These are phyloP conservation scores for Benitochromis conjunctus DNA, from an alignment of 2,113 vertebrate species.

Conservation along the genomic window DNA sequence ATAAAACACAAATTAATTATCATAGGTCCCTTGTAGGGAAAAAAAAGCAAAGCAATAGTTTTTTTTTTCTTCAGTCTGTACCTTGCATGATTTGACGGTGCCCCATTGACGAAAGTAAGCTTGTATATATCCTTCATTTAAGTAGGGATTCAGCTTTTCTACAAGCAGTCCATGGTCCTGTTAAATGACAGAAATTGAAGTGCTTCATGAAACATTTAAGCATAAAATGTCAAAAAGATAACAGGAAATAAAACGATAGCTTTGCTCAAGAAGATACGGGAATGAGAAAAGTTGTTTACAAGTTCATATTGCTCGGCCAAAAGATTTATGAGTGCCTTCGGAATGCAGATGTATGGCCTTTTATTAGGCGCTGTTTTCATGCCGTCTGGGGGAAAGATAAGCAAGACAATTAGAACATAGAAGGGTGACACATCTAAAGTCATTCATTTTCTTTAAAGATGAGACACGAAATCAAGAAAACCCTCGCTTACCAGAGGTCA, in stretches of 20 bases:
- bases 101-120: conserved; percentile 56
- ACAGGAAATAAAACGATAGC: neutral
- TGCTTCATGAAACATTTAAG: neutral
- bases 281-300: conserved; percentile 15
- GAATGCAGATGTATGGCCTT: conserved; percentile 22
- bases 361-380: neutral
- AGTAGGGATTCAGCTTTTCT: conserved; percentile 23
- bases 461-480: neutral
- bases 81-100: conserved; percentile 34
- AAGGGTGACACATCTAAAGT: neutral
- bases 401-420: neutral
- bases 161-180: conserved; percentile 59
- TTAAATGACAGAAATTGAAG: neutral
- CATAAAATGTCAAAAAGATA: neutral
- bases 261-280: neutral
- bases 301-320: conserved; percentile 24
- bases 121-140: conserved; percentile 39
- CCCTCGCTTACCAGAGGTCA: neutral
- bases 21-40: neutral
- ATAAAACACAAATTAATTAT: neutral
- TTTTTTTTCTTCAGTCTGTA: conserved; percentile 2
- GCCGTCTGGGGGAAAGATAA: neutral
- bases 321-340: neutral
- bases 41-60: neutral
- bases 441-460: neutral